These are phyloP conservation scores for Phrynocephalus guinanensis DNA, from an alignment of 2,797 vertebrate genomes.

Conservation along the genomic window DNA sequence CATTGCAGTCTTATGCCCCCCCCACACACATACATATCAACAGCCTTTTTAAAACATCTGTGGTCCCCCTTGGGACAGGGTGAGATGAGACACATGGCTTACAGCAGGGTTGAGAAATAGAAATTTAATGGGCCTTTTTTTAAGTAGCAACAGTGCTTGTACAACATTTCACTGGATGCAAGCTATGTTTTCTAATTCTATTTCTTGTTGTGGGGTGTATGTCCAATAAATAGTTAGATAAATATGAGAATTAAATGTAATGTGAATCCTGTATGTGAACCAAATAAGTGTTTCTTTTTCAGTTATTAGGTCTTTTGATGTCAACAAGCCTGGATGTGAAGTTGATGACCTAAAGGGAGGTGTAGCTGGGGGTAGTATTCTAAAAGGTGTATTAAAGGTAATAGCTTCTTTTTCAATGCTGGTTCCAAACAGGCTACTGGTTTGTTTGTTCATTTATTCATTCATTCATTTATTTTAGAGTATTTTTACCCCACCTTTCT, in stretches of 20 bases:
- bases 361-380: conserved; percentile 97
- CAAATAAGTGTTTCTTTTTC: conserved; percentile 40
- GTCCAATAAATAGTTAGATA: no score
- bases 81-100: not conserved
- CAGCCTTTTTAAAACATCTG: not conserved
- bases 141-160: not conserved
- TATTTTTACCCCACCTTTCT: no score
- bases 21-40: no score
- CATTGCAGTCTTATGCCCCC: not conserved
- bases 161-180: not conserved
- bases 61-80: not conserved
- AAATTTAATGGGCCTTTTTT: not conserved
- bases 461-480: no score
- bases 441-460: no score
- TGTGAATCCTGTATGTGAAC: not conserved
- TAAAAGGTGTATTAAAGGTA: conserved; percentile 98
- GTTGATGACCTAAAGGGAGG: conserved; percentile 98
- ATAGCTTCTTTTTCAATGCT: conserved; percentile 14
- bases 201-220: not conserved
- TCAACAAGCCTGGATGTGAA: conserved; percentile 98
- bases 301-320: conserved; percentile 99
- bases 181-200: not conserved
- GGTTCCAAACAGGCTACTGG: not conserved
- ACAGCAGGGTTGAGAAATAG: not conserved
- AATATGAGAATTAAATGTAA: no score